Base-by-base conservation (phyloP, 2,888 invertebrate species). In the Peribatodes rhomboidaria region DNA sequence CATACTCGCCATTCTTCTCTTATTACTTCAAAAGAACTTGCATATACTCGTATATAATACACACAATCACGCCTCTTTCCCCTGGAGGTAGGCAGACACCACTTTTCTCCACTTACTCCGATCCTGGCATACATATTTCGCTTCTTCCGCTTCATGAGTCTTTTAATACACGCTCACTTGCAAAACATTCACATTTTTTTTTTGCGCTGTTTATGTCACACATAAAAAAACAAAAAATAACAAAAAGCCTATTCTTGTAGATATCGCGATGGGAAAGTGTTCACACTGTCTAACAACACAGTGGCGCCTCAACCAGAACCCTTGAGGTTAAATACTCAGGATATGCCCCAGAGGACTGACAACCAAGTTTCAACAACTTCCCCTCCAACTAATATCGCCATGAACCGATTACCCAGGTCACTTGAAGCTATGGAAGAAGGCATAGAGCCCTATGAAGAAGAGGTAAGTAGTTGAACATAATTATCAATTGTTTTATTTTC, bases 221-320 rank as follows among this genome's bases (percentile, higher is more conserved):
- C 1, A 11, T 35, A 13, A 0, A 1, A 13, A 3, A 35, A 35
- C 10, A 35, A 35, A 10, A 35, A 3, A 11, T 35, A 35, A 10
- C 16, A 42, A 18, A 11, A 8, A 9, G 7, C 0, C 16, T 10
- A 18, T 9, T 44, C 22, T 78, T 68, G 20, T 78, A 90, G 90
- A 69, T 85, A 84, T 67, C 86, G 86, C 47, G 86, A 88, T 79
- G 86, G 83, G 20, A 87, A 86, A 73, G 78, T 88, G 14, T 90
- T 87, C 56, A 85, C 85, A 2, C 14, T 90, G 54, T 80, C n/a
- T n/a, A n/a, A 86, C 1, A 76, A 71, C 56, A 67, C 82, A 27
- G 53, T 73, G 10, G 76, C 71, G 6, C 79, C 83, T 9, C 70
- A 73, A 31, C 82, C 87, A 3, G 88, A 87, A 0, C 84, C 90